These are phyloP conservation scores for Piprites chloris DNA, from an alignment of 2,113 vertebrate species.

Conservation along the genomic window DNA sequence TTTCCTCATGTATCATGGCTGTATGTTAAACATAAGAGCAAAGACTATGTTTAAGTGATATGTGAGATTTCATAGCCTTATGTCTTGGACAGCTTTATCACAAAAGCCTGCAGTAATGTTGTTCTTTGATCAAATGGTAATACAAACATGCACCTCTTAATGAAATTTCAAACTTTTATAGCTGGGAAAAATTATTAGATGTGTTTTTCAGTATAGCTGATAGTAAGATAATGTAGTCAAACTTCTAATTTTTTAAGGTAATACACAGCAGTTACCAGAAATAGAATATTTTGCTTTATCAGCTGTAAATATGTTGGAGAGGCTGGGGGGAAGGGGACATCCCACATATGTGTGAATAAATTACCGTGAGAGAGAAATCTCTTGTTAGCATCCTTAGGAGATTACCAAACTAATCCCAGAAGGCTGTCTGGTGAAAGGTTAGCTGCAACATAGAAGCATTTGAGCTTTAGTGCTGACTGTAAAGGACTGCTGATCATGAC, in stretches of 20 bases:
- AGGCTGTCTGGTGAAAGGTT: conserved; percentile 7
- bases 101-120: neutral
- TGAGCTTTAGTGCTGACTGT: neutral
- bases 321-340: neutral
- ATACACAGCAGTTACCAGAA: neutral
- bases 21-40: neutral
- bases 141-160: neutral
- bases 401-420: conserved; percentile 33
- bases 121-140: neutral
- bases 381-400: conserved; percentile 32
- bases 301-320: neutral
- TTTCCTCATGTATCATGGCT: neutral
- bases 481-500: neutral
- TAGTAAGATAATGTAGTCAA: neutral
- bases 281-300: neutral
- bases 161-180: neutral
- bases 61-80: neutral
- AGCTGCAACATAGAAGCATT: neutral
- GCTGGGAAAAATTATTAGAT: neutral
- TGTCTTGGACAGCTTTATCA: neutral
- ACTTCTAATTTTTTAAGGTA: neutral
- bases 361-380: conserved; percentile 10
- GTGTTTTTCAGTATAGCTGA: neutral
- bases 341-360: neutral
- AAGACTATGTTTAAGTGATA: neutral